Conservation (phyloP, 2,797 vertebrate species). For the Anableps anableps region DNA sequence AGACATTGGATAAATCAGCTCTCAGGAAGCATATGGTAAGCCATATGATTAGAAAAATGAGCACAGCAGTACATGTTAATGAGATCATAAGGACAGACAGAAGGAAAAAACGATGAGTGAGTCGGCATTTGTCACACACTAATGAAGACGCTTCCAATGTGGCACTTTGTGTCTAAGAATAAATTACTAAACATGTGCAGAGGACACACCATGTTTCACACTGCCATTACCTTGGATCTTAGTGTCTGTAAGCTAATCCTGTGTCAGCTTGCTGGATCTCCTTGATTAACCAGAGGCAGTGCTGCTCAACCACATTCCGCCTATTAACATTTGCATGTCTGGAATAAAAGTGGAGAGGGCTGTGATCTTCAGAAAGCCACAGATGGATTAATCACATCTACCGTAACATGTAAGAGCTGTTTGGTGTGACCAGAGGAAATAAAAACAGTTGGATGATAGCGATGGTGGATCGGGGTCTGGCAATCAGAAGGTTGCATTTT, state of each 20-base stretch:
- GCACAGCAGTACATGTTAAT: not conserved
- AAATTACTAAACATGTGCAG: conserved; percentile 18
- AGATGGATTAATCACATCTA: not conserved
- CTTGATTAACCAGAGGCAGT: conserved; percentile 8
- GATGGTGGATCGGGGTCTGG: not conserved
- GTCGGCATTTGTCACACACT: conserved; percentile 1
- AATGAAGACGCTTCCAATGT: conserved; percentile 10
- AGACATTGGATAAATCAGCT: conserved; percentile 1
- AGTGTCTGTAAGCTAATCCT: conserved; percentile 15
- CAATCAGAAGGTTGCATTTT: not conserved
- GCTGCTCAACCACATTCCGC: not conserved
- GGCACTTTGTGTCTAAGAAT: conserved; percentile 17
- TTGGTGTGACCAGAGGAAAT: not conserved
- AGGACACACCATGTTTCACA: not conserved
- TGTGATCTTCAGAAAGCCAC: not conserved
- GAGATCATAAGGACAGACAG: conserved; percentile 4
- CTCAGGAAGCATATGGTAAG: conserved; percentile 16
- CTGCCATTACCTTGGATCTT: conserved; percentile 13
- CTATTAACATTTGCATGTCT: conserved; percentile 2
- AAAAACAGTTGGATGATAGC: not conserved
- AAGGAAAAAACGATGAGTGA: not conserved
- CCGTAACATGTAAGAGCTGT: not conserved
- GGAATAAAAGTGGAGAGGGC: not conserved
- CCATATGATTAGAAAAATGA: not conserved
- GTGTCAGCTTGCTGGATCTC: conserved; percentile 2